A percentile compares a stretch with the other conserved stretches of the same genome.
phyloP scores from a whole-genome alignment of 2,888 invertebrate genomes.

The Stenoptilia bipunctidactyla region DNA sequence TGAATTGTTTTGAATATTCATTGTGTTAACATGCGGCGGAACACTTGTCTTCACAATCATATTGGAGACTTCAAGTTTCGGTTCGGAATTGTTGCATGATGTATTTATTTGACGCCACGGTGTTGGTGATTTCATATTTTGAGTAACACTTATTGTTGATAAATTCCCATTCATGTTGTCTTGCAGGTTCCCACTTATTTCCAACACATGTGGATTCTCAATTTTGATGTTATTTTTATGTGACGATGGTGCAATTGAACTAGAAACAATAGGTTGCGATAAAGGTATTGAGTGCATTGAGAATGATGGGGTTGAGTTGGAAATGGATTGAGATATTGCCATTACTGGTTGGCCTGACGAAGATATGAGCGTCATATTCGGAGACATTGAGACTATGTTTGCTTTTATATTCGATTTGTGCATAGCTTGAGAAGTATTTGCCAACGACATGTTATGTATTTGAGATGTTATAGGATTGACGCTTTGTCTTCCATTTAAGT shows the following conservation, averaged over 20 bases:
- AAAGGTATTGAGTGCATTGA: slow-evolving; percentile 58
- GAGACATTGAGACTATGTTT: slow-evolving; percentile 49
- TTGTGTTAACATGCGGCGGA: slow-evolving; percentile 31
- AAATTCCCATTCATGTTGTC: slow-evolving; percentile 42
- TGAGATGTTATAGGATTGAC: slow-evolving; percentile 65
- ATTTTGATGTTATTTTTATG: slow-evolving; percentile 51
- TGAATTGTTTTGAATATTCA: slow-evolving; percentile 42
- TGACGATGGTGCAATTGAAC: slow-evolving; percentile 51
- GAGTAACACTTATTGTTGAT: slow-evolving; percentile 61
- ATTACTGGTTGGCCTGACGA: slow-evolving; percentile 60
- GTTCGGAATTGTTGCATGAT: slow-evolving; percentile 32
- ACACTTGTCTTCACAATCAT: slow-evolving; percentile 39
- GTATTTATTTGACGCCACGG: slow-evolving; percentile 54
- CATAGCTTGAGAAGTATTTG: slow-evolving; percentile 43
- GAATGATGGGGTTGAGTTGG: slow-evolving; percentile 42
- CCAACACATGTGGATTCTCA: slow-evolving; percentile 58
- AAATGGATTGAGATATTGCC: slow-evolving; percentile 60
- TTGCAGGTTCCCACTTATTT: slow-evolving; percentile 59
- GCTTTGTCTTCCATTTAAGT: slow-evolving; percentile 43
- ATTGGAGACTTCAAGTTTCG: slow-evolving; percentile 49
- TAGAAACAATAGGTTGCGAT: slow-evolving; percentile 62
- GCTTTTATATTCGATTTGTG: slow-evolving; percentile 45
- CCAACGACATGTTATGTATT: slow-evolving; percentile 54
- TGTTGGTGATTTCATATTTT: slow-evolving; percentile 56
- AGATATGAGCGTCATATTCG: slow-evolving; percentile 55